Evolutionary conservation across 1,140 invertebrate genomes (phyloP), one percentile per base, ranked within the genome.

Genomic region (Danaus plexippus): DNA sequence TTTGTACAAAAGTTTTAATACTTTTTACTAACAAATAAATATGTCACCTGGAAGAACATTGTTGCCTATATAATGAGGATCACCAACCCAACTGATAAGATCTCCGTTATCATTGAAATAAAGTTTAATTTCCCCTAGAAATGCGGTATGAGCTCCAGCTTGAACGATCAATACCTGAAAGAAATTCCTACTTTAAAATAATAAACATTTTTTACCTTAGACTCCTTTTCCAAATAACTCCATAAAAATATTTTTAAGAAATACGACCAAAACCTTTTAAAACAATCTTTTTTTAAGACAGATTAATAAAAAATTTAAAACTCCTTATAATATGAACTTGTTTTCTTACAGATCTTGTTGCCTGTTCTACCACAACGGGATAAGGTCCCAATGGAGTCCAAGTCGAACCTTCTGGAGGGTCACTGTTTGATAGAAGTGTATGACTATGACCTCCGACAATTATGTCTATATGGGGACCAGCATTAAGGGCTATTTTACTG

Each of bases 391-490:
- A 65, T 0, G 90, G 84, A 0, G 41, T 69, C 45, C 77, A 85
- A 0, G 64, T 63, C 11, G 69, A 68, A 9, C 73, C 66, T 47
- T 65, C 64, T 47, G 88, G 59, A 59, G 72, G 58, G 9, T 78
- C 75, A 43, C 88, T 88, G 9, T 90, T 89, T 64, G 90, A 95
- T 0, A 96, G 82, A 57, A 96, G 91, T 0, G 93, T 94, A 67
- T 97, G 94, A 12, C 93, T 94, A 69, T 97, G 95, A 22, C 94
- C 94, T 12, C 95, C 96, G 9, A 97, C 93, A 47, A 97, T 93
- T 1, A 94, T 90, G 50, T 94, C 92, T 32, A 96, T 90, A 54
- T 92, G 78, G 11, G 90, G 88, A 53, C 89, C 92, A 22, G 84
- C 89, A 45, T 91, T 80, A 12, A 71, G 64, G 0, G 95, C 95